A percentile compares a stretch with the other conserved stretches of the same genome.
These are phyloP conservation scores for Labeo catla DNA, from an alignment of 2,113 vertebrate genomes.

Conservation along the genomic window DNA sequence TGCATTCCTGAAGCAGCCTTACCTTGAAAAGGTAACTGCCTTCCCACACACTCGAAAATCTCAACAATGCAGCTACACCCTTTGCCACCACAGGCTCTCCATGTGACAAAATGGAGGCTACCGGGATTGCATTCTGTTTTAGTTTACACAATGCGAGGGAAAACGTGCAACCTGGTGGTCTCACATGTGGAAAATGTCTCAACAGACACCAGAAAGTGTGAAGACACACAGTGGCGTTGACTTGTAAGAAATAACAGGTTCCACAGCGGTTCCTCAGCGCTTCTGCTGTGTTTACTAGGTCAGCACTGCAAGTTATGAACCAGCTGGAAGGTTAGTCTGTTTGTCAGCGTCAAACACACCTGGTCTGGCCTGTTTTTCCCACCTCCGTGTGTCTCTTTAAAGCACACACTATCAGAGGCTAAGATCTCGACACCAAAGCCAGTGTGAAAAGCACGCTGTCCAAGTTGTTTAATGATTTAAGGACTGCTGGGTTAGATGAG, in stretches of 20 bases:
- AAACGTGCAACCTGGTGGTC: not conserved
- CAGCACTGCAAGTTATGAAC: slow-evolving; percentile 16
- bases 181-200: slow-evolving; percentile 3
- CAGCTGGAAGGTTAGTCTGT: slow-evolving; percentile 47
- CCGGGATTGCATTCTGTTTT: not conserved
- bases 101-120: not conserved
- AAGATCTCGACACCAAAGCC: slow-evolving; percentile 1
- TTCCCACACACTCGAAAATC: not conserved
- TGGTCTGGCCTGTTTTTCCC: slow-evolving; percentile 1
- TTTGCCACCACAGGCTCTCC: not conserved
- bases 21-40: not conserved
- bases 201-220: slow-evolving; percentile 45
- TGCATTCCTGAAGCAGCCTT: not conserved
- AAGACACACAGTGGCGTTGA: slow-evolving; percentile 63
- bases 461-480: slow-evolving; percentile 32
- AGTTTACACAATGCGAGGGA: not conserved
- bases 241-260: slow-evolving; percentile 69
- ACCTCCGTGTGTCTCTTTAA: not conserved
- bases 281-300: slow-evolving; percentile 50
- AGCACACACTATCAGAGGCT: not conserved
- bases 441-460: not conserved
- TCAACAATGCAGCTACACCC: not conserved
- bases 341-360: slow-evolving; percentile 51
- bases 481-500: slow-evolving; percentile 48
- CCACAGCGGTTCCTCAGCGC: slow-evolving; percentile 31